Base-by-base conservation (phyloP, 2,797 vertebrate genomes). In the Poeciliopsis gracilis region DNA sequence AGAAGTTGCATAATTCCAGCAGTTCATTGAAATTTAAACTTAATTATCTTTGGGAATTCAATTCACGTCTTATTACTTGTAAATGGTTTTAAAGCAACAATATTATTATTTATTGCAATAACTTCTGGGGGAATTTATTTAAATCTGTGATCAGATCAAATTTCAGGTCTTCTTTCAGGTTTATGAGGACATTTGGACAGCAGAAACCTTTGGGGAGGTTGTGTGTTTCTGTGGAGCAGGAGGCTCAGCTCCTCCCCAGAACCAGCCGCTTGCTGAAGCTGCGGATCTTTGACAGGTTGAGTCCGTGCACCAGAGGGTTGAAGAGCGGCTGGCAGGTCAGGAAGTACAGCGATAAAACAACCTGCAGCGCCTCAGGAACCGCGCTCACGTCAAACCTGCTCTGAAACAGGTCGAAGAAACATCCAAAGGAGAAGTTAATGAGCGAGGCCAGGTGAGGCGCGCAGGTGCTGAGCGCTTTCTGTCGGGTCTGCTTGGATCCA, bases 281-380 rank as follows among this genome's bases (percentile, higher is more conserved):
- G 16, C 75, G 46, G n/a, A 93, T 90, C 43, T 82, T 86, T 0
- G 85, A 71, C 59, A 88, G 20, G 6, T 87, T 85, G 4, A 91
- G 73, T 5, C 90, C 90, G 5, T 90, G 89, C 47, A 93, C 12
- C 0, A 90, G 12, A 2, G 89, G 89, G 51, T 72, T 92, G 0
- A 92, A 55, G 11, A 91, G 55, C 0, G 89, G 89, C 45, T 82
- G 89, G 36, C 55, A 77, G 0, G 77, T 59, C 81, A 93, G 47
- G 1, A 75, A 91, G 41, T 91, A 90, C 2, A 91, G n/a, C 0
- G 90, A 89, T 5, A 92, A 23, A 23, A 91, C 15, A 0, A 89
- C 72, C 0, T 75, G 59, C 1, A 90, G 2, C 3, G 55, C 18
- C 0, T 1, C 18, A 1, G 77, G 80, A 0, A 81, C 13, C 0